A percentile compares a stretch with the other conserved stretches of the same genome.
phyloP scores from a whole-genome alignment of 2,888 invertebrate genomes.

The Craniophora ligustri region DNA sequence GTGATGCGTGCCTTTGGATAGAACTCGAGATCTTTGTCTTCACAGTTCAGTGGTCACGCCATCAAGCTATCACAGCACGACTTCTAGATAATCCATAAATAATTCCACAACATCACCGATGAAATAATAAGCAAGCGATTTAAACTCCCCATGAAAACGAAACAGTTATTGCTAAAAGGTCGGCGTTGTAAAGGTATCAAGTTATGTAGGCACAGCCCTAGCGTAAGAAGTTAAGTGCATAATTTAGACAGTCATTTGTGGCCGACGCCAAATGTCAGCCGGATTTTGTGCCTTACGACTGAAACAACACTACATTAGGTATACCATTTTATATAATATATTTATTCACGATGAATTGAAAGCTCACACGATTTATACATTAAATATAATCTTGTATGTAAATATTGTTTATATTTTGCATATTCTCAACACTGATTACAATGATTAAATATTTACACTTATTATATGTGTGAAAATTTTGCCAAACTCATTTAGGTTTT shows the following conservation, averaged over 20 bases:
- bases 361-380: conserved; percentile 38
- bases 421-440: no score
- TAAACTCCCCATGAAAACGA: conserved; percentile 33
- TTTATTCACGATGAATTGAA: conserved; percentile 39
- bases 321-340: conserved; percentile 35
- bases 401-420: conserved; percentile 24
- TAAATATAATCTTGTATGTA: conserved; percentile 34
- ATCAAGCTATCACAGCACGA: no score
- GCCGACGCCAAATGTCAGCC: conserved; percentile 75
- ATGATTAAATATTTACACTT: no score
- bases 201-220: conserved; percentile 32
- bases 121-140: conserved; percentile 38
- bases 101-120: conserved; percentile 21
- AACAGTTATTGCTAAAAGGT: conserved; percentile 51
- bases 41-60: no score
- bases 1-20: no score
- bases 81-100: conserved; percentile 12
- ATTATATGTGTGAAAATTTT: no score
- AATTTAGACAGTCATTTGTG: conserved; percentile 79
- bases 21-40: no score
- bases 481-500: no score
- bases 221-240: conserved; percentile 75
- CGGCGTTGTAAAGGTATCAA: conserved; percentile 35
- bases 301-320: conserved; percentile 25
- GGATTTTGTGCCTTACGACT: conserved; percentile 58